These are phyloP conservation scores for Heteronetta atricapilla DNA, from an alignment of 2,113 vertebrate species.

Conservation along the genomic window DNA sequence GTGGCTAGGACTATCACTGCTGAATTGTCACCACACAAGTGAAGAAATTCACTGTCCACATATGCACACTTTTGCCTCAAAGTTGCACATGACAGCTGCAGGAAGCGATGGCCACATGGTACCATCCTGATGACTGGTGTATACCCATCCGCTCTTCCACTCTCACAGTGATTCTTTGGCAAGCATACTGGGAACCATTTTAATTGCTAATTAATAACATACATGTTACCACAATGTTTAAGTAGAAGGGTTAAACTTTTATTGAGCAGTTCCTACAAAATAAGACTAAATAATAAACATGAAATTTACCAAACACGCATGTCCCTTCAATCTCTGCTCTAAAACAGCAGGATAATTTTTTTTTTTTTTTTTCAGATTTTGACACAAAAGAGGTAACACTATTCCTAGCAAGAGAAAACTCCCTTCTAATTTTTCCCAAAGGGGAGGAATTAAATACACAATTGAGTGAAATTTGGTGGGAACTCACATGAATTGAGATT, in stretches of 20 bases:
- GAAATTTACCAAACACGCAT: background rate
- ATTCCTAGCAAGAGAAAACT: background rate
- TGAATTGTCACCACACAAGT: background rate
- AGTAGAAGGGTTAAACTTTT: background rate
- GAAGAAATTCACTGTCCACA: background rate
- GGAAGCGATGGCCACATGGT: background rate
- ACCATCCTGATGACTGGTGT: background rate
- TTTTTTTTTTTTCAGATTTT: background rate
- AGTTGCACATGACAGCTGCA: background rate
- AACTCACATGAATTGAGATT: background rate
- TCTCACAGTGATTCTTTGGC: background rate
- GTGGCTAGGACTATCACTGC: background rate
- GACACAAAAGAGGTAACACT: background rate
- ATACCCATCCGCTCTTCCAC: background rate
- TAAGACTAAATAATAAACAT: background rate
- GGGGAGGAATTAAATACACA: background rate
- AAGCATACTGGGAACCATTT: background rate
- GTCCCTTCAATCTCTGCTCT: background rate
- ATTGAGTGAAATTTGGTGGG: background rate
- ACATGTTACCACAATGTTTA: background rate
- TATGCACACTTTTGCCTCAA: background rate
- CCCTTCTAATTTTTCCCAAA: background rate
- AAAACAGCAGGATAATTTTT: background rate
- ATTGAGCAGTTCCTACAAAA: background rate
- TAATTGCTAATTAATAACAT: background rate